phyloP scores from a whole-genome alignment of 2,113 vertebrate genomes.

The Pachypanchax playfairii region DNA sequence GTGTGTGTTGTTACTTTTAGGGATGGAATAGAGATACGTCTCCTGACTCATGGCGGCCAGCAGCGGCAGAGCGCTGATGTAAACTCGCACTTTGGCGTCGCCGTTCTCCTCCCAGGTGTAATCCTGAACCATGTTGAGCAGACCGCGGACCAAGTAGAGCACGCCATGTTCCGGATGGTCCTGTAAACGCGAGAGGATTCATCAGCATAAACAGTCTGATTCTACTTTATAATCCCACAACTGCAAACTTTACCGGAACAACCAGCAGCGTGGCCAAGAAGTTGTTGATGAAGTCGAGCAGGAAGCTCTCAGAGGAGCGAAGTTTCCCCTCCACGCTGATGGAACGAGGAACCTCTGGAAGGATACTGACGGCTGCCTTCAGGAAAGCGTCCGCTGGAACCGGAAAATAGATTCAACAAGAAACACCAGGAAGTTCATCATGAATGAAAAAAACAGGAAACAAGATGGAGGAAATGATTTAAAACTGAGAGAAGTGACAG shows the following conservation, averaged over 20 bases:
- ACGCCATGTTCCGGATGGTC: slow-evolving; percentile 97
- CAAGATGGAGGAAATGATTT: background rate
- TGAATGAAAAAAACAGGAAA: background rate
- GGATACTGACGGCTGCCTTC: slow-evolving; percentile 90
- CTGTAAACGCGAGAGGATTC: slow-evolving; percentile 65
- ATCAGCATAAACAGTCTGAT: background rate
- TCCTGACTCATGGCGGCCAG: slow-evolving; percentile 95
- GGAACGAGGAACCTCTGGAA: slow-evolving; percentile 91
- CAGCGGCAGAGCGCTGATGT: slow-evolving; percentile 89
- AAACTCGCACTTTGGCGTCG: slow-evolving; percentile 90
- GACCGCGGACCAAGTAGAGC: slow-evolving; percentile 90
- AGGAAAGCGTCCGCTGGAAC: slow-evolving; percentile 92
- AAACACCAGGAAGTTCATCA: too few relatives aligned
- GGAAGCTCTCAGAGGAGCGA: slow-evolving; percentile 88
- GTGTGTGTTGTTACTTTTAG: slow-evolving; percentile 66
- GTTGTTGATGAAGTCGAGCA: slow-evolving; percentile 93
- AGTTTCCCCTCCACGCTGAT: slow-evolving; percentile 93
- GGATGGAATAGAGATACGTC: slow-evolving; percentile 79
- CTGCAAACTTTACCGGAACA: slow-evolving; percentile 84
- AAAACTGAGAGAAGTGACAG: too few relatives aligned
- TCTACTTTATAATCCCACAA: background rate
- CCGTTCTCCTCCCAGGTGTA: slow-evolving; percentile 96
- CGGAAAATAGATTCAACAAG: background rate
- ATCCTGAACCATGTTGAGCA: slow-evolving; percentile 96
- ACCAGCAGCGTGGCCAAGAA: slow-evolving; percentile 91